Conservation (phyloP, 2,797 vertebrate genomes). For the Trachops cirrhosus region DNA sequence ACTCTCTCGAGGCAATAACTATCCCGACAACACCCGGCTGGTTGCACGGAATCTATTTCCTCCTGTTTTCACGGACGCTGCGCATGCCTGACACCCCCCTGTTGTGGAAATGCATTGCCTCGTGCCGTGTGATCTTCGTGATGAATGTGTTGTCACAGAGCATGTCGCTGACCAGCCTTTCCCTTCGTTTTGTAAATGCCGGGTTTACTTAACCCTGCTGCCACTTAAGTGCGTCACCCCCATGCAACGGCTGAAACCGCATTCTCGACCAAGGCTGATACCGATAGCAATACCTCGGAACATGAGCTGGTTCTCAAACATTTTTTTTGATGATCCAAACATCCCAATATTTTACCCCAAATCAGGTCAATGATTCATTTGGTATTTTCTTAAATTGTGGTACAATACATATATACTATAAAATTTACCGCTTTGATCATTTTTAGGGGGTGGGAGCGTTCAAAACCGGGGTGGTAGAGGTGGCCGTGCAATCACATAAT, state of each 20-base stretch:
- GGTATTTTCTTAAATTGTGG: not conserved
- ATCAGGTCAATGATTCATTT: not conserved
- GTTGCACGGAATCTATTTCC: constrained; percentile 20
- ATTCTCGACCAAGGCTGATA: not conserved
- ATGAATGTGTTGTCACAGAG: constrained; percentile 1
- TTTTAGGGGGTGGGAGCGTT: not conserved
- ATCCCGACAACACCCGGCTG: not conserved
- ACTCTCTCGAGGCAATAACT: constrained; percentile 35
- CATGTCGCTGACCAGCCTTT: not conserved
- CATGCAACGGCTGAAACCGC: not conserved
- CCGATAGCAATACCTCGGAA: not conserved
- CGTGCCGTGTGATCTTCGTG: not conserved
- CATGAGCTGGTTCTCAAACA: not conserved
- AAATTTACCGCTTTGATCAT: not conserved
- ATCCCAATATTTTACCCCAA: not conserved
- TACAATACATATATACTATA: not conserved
- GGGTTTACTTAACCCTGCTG: not conserved
- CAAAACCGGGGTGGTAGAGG: not conserved
- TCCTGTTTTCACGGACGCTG: not conserved
- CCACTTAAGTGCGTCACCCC: not conserved
- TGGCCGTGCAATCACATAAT: not conserved
- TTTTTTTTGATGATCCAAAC: not conserved
- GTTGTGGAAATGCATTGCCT: not conserved
- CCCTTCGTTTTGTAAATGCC: not conserved
- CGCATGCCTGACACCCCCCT: not conserved